Evolutionary conservation across 2,888 invertebrate species (phyloP).

Genomic region (Callinectes sapidus): DNA sequence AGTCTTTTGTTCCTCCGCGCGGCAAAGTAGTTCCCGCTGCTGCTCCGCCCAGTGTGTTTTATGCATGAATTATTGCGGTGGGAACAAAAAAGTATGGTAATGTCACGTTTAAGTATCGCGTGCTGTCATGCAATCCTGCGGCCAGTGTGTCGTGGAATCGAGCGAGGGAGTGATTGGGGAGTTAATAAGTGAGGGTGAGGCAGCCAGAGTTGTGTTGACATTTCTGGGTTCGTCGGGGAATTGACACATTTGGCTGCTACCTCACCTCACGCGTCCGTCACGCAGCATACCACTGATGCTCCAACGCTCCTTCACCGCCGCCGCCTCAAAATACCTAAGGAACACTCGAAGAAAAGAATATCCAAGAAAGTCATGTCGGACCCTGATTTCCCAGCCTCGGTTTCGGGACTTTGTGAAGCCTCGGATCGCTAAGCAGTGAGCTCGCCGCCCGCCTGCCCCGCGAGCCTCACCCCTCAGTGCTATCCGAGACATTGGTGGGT

Average conservation of each 20-base stretch:
- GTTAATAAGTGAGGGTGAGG: conserved; percentile 14
- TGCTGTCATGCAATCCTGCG: neutral
- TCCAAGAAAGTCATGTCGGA: neutral
- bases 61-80: conserved; percentile 5
- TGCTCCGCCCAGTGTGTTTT: neutral
- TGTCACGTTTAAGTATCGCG: conserved; percentile 7
- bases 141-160: neutral
- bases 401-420: neutral
- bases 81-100: neutral
- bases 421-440: neutral
- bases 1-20: neutral
- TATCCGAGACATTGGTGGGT: neutral
- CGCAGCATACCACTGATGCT: neutral
- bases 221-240: conserved; percentile 7
- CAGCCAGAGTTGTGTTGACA: conserved; percentile 22
- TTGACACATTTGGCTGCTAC: neutral
- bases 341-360: neutral
- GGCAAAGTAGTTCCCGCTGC: neutral
- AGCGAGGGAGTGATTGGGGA: neutral
- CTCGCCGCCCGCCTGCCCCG: neutral
- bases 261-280: neutral
- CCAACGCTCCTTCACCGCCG: neutral
- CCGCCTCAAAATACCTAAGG: neutral
- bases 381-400: neutral
- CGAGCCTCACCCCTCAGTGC: neutral